Evolutionary conservation across 1,140 invertebrate species (phyloP).

Genomic region (Panonychus citri): DNA sequence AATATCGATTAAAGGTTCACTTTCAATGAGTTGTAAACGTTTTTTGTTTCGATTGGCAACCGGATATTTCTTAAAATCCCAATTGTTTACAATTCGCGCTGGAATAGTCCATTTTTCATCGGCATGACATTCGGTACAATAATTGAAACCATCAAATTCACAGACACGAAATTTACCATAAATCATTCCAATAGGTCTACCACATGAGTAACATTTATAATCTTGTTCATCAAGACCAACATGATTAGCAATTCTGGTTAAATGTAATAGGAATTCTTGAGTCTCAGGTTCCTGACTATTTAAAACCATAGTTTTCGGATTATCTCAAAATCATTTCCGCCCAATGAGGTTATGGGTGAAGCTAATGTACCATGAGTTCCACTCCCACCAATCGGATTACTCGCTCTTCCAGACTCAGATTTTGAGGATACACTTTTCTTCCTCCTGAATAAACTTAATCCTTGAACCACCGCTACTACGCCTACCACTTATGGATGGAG

Average conservation of each 20-base stretch:
- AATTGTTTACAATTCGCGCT: conserved; percentile 66
- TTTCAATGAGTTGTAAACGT: conserved; percentile 48
- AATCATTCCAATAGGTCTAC: conserved; percentile 46
- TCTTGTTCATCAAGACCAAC: conserved; percentile 61
- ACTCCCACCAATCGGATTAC: neutral
- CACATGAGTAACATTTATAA: conserved; percentile 58
- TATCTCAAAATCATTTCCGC: conserved; percentile 16
- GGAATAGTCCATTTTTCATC: conserved; percentile 53
- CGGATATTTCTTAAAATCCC: conserved; percentile 61
- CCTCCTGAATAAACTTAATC: neutral
- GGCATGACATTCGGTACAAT: conserved; percentile 63
- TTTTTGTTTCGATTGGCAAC: conserved; percentile 17
- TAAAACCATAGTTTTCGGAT: conserved; percentile 13
- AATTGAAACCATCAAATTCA: conserved; percentile 58
- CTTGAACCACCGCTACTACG: too few species aligned
- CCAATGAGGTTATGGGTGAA: too few species aligned
- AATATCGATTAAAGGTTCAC: conserved; percentile 51
- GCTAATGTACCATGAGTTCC: neutral
- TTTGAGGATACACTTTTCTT: neutral
- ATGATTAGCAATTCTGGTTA: conserved; percentile 46
- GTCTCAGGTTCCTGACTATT: conserved; percentile 13
- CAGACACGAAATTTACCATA: conserved; percentile 38
- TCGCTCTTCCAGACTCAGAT: neutral
- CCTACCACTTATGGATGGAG: neutral
- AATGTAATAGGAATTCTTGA: conserved; percentile 32